Evolutionary conservation across 2,113 vertebrate species (phyloP).

Genomic region (Ginglymostoma cirratum): DNA sequence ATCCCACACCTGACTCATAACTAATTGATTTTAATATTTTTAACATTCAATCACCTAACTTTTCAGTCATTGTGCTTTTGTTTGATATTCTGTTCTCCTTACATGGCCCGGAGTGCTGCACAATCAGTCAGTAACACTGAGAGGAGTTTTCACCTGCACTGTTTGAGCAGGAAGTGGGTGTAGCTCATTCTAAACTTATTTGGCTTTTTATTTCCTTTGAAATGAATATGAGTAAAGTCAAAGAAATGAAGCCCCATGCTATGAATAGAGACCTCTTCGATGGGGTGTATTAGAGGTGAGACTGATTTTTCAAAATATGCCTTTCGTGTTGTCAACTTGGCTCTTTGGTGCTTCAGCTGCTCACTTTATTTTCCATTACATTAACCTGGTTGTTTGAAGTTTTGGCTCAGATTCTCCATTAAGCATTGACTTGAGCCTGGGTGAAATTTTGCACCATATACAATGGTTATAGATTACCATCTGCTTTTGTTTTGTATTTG

Average conservation of each 20-base stretch:
- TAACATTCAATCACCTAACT: neutral
- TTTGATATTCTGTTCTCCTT: neutral
- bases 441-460: neutral
- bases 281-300: no score
- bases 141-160: neutral
- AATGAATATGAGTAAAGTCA: neutral
- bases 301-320: neutral
- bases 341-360: neutral
- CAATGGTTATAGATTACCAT: neutral
- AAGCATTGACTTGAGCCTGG: neutral
- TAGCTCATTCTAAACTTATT: neutral
- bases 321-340: neutral
- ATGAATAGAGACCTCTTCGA: neutral
- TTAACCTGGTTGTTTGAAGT: neutral
- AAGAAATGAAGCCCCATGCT: neutral
- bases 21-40: no score
- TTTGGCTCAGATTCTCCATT: neutral
- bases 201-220: neutral
- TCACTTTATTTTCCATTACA: neutral
- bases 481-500: neutral
- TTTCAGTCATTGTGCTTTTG: neutral
- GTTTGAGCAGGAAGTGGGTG: neutral
- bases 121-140: neutral
- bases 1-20: no score
- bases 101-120: neutral